Percentiles rank a stretch among this genome's conserved stretches.
Evolutionary conservation across 1,140 invertebrate species (phyloP).

Genomic region (Polyergus mexicanus): DNA sequence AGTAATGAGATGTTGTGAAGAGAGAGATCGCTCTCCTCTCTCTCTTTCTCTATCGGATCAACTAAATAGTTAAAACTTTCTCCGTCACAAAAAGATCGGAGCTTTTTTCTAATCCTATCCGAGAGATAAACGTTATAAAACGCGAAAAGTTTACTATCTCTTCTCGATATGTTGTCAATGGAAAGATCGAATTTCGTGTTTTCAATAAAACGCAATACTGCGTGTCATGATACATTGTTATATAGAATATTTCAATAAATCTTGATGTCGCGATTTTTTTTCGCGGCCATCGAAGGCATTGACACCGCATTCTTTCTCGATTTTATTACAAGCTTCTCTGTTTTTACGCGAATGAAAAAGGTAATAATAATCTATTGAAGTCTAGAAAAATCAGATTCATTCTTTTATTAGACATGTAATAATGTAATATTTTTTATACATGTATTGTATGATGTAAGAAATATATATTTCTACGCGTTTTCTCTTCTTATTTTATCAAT

Average conservation of each 20-base stretch:
- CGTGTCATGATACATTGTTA: constrained; percentile 34
- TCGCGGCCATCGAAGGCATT: constrained; percentile 8
- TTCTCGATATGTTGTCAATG: constrained; percentile 34
- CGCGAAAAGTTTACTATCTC: constrained; percentile 40
- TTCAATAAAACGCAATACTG: constrained; percentile 47
- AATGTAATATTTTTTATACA: background rate
- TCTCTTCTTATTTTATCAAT: background rate
- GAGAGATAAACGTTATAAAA: constrained; percentile 48
- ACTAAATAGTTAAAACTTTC: constrained; percentile 69
- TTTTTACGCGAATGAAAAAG: constrained; percentile 8
- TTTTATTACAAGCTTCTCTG: background rate
- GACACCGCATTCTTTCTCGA: background rate
- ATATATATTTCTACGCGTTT: background rate
- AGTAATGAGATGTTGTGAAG: constrained; percentile 64
- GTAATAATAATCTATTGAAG: background rate
- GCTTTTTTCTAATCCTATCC: constrained; percentile 45
- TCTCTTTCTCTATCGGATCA: background rate
- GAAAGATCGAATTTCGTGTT: constrained; percentile 8
- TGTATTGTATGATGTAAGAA: background rate
- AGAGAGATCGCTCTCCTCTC: constrained; percentile 2
- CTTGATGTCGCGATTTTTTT: constrained; percentile 15
- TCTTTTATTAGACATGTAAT: background rate
- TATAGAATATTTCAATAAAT: constrained; percentile 39
- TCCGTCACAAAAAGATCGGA: background rate
- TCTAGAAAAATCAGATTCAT: background rate